phyloP scores from a whole-genome alignment of 2,113 vertebrate species.

The Melanotaenia duboulayi region DNA sequence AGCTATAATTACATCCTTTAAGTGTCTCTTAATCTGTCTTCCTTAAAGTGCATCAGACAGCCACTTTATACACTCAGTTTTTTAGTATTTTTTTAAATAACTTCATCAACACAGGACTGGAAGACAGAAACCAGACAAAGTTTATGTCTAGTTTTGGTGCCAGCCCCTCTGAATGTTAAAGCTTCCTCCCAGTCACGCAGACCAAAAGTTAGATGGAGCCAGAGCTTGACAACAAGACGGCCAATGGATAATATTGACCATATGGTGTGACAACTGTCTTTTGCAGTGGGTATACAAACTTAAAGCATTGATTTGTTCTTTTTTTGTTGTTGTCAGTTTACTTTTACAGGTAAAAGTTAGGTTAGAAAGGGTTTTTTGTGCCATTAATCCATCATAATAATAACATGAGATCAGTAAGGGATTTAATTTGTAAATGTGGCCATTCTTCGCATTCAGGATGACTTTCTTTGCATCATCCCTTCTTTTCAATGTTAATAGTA shows the following conservation, averaged over 20 bases:
- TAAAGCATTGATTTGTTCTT: too few species aligned
- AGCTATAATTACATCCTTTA: conserved; percentile 38
- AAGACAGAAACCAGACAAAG: too few species aligned
- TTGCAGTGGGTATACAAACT: too few species aligned
- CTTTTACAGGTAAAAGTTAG: neutral
- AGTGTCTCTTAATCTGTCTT: conserved; percentile 17
- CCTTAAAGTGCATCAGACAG: conserved; percentile 23
- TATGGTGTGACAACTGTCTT: too few species aligned
- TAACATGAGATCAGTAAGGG: too few species aligned
- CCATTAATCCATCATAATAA: neutral
- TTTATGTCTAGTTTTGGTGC: neutral
- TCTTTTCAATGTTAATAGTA: too few species aligned
- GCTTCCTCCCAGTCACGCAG: neutral
- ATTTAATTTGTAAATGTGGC: neutral
- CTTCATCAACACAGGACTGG: neutral
- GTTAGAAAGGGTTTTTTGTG: too few species aligned
- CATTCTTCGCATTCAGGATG: too few species aligned
- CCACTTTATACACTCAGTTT: neutral
- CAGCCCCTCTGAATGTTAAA: conserved; percentile 4
- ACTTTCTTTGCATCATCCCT: too few species aligned
- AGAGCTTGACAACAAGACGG: neutral
- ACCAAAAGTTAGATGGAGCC: neutral
- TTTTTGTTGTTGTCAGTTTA: neutral
- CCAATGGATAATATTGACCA: too few species aligned
- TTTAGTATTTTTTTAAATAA: too few species aligned